These are phyloP conservation scores for Microtus oregoni DNA, from an alignment of 2,113 vertebrate species.

Conservation along the genomic window DNA sequence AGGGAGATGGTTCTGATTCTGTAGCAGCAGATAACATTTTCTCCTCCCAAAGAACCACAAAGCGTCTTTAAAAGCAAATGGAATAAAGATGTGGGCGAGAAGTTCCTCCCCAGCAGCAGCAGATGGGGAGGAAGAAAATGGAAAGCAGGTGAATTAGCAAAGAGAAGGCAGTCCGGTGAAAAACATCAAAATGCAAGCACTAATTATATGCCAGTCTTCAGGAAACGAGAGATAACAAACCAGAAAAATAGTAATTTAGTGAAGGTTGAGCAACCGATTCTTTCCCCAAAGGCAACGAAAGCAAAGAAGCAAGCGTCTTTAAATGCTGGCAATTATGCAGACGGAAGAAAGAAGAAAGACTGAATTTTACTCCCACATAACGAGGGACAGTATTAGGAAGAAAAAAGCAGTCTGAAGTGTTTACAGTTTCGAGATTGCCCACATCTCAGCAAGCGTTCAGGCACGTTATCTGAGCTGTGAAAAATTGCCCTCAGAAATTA, in stretches of 20 bases:
- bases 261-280: slow-evolving; percentile 52
- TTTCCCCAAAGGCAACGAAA: slow-evolving; percentile 40
- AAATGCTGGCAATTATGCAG: slow-evolving; percentile 51
- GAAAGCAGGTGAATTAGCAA: slow-evolving; percentile 58
- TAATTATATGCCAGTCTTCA: slow-evolving; percentile 35
- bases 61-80: not conserved
- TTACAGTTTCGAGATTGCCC: not conserved
- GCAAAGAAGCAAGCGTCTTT: slow-evolving; percentile 2
- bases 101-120: not conserved
- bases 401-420: slow-evolving; percentile 11
- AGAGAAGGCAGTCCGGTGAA: not conserved
- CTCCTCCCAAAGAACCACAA: slow-evolving; percentile 17
- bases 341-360: slow-evolving; percentile 47
- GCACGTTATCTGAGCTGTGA: slow-evolving; percentile 61
- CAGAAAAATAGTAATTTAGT: slow-evolving; percentile 59
- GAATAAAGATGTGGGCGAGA: not conserved
- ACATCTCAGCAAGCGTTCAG: slow-evolving; percentile 16
- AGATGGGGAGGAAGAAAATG: slow-evolving; percentile 28
- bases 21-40: slow-evolving; percentile 34
- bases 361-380: not conserved
- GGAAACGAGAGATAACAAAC: slow-evolving; percentile 37
- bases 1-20: not conserved
- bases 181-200: slow-evolving; percentile 13
- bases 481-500: slow-evolving; percentile 70
- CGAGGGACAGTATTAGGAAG: not conserved